phyloP scores from a whole-genome alignment of 2,113 vertebrate species.

The Numenius arquata region DNA sequence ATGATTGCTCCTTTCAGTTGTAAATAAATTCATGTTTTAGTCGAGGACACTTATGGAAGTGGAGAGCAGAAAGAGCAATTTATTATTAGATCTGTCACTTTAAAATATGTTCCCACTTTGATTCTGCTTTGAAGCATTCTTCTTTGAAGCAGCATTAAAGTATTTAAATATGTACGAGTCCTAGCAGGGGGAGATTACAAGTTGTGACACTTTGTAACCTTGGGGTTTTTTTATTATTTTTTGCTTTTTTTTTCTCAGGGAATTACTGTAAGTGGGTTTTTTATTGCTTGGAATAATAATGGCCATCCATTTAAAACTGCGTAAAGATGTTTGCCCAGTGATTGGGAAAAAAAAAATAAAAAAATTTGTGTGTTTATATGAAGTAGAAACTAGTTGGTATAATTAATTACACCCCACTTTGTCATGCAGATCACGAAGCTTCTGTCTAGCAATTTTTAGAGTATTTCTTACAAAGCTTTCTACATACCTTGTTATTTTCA shows the following conservation, averaged over 20 bases:
- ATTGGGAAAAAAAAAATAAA: not conserved
- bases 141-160: conserved; percentile 42
- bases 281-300: conserved; percentile 25
- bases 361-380: not conserved
- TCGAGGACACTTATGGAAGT: conserved; percentile 46
- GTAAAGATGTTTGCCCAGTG: not conserved
- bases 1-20: conserved; percentile 6
- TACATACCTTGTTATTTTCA: not conserved
- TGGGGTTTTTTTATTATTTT: not conserved
- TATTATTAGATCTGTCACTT: conserved; percentile 54
- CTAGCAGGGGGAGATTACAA: conserved; percentile 59
- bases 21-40: conserved; percentile 47
- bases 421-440: not conserved
- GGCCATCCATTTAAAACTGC: conserved; percentile 1
- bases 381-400: not conserved
- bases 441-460: not conserved
- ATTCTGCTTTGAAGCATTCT: conserved; percentile 52
- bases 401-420: not conserved
- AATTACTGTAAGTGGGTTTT: not conserved
- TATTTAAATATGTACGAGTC: conserved; percentile 37
- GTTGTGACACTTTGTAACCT: conserved; percentile 51
- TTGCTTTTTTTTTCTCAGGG: not conserved
- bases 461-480: not conserved
- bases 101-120: conserved; percentile 42
- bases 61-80: conserved; percentile 52